Conservation (phyloP, 2,888 invertebrate species). For the Monochamus alternatus region DNA sequence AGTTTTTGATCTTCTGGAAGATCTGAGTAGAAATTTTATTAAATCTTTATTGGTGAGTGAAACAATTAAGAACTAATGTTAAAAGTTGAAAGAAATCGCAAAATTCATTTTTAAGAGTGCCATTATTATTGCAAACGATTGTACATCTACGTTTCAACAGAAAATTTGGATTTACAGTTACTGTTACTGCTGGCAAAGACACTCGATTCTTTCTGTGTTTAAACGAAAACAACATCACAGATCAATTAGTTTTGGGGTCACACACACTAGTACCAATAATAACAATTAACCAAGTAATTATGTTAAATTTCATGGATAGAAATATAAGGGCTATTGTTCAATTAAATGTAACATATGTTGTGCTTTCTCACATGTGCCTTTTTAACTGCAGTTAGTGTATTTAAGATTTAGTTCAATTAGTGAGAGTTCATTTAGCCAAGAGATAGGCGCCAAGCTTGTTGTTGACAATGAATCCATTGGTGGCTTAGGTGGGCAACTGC, state of each 20-base stretch:
- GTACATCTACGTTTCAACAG: neutral
- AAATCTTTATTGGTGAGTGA: too few species aligned
- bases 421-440: conserved; percentile 33
- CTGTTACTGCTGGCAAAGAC: too few species aligned
- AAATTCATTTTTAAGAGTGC: too few species aligned
- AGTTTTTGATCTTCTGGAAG: too few species aligned
- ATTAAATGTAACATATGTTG: conserved; percentile 45
- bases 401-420: conserved; percentile 42
- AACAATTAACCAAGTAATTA: conserved; percentile 45
- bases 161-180: too few species aligned
- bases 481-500: conserved; percentile 29
- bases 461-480: conserved; percentile 38
- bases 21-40: too few species aligned
- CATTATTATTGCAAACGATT: neutral
- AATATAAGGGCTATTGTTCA: conserved; percentile 49
- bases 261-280: conserved; percentile 39
- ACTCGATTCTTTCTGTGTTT: neutral
- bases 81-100: too few species aligned
- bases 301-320: conserved; percentile 43
- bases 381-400: conserved; percentile 20
- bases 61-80: too few species aligned
- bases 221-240: conserved; percentile 45
- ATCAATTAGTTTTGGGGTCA: conserved; percentile 48
- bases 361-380: conserved; percentile 36
- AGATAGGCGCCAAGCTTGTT: conserved; percentile 45